A percentile compares a stretch with the other conserved stretches of the same genome.
Evolutionary conservation across 2,113 vertebrate species (phyloP).

Genomic region (Oreochromis tanganicae): DNA sequence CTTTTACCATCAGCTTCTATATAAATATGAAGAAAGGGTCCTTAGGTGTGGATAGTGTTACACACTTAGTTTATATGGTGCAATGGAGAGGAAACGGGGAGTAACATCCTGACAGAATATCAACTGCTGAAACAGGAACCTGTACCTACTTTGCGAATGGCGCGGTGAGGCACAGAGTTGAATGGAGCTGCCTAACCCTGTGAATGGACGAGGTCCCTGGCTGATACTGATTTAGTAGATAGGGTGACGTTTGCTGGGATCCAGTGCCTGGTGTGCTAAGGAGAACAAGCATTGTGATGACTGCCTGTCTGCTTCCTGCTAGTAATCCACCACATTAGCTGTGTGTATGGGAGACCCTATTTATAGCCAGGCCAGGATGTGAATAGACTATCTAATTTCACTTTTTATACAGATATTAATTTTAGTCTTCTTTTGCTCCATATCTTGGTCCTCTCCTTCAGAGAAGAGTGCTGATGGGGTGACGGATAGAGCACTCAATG

Average conservation of each 20-base stretch:
- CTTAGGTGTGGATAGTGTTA: slow-evolving; percentile 48
- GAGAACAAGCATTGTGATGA: slow-evolving; percentile 64
- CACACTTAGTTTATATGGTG: slow-evolving; percentile 47
- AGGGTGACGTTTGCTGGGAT: slow-evolving; percentile 70
- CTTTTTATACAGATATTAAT: slow-evolving; percentile 73
- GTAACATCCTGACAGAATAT: slow-evolving; percentile 63
- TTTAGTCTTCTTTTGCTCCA: slow-evolving; percentile 60
- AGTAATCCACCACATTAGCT: slow-evolving; percentile 74
- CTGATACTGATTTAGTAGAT: slow-evolving; percentile 72
- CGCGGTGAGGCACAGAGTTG: slow-evolving; percentile 1
- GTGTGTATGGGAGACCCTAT: slow-evolving; percentile 59
- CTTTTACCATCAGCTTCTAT: slow-evolving; percentile 33
- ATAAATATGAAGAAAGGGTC: slow-evolving; percentile 53
- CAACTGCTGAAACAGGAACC: slow-evolving; percentile 58
- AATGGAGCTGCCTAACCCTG: slow-evolving; percentile 38
- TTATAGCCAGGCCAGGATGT: slow-evolving; percentile 74
- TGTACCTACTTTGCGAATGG: slow-evolving; percentile 51
- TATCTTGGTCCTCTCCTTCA: slow-evolving; percentile 26
- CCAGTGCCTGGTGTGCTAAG: slow-evolving; percentile 28
- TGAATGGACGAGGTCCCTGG: slow-evolving; percentile 56
- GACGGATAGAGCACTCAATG: neutral
- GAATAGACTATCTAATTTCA: slow-evolving; percentile 73
- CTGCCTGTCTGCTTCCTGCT: slow-evolving; percentile 73
- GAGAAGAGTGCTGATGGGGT: slow-evolving; percentile 28
- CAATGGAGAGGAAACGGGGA: slow-evolving; percentile 32